Conservation (phyloP, 1,140 invertebrate genomes). For the Magallana angulata region DNA sequence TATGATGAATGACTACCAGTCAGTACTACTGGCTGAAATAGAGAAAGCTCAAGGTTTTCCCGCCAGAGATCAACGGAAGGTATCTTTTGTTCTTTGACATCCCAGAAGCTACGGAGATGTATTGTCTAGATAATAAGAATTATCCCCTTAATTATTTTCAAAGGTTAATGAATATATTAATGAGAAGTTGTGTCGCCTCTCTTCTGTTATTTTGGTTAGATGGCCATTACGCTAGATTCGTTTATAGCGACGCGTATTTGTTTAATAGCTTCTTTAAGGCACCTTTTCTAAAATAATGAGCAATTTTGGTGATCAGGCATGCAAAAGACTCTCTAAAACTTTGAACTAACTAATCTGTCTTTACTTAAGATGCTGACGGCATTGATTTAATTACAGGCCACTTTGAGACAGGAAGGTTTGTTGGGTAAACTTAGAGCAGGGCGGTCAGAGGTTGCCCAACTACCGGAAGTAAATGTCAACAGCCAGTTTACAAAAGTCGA, state of each 20-base stretch:
- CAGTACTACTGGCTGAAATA: too few relatives aligned
- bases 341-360: neutral
- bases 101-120: too few relatives aligned
- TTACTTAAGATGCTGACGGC: neutral
- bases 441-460: slow-evolving; percentile 60
- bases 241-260: neutral
- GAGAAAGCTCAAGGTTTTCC: too few relatives aligned
- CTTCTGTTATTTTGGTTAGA: too few relatives aligned
- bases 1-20: too few relatives aligned
- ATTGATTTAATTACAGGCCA: slow-evolving; percentile 62
- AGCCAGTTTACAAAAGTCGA: neutral
- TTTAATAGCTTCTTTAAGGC: neutral
- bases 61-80: too few relatives aligned
- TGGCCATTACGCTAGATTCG: too few relatives aligned
- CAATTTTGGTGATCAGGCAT: neutral
- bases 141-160: too few relatives aligned
- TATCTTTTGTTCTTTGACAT: too few relatives aligned
- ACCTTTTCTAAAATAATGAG: neutral
- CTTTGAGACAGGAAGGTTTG: slow-evolving; percentile 72
- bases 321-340: neutral
- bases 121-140: too few relatives aligned
- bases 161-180: too few relatives aligned
- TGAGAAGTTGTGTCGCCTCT: too few relatives aligned
- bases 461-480: neutral
- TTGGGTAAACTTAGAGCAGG: slow-evolving; percentile 64